These are phyloP conservation scores for Sus cebifrons DNA, from an alignment of 2,797 vertebrate genomes.

Conservation along the genomic window DNA sequence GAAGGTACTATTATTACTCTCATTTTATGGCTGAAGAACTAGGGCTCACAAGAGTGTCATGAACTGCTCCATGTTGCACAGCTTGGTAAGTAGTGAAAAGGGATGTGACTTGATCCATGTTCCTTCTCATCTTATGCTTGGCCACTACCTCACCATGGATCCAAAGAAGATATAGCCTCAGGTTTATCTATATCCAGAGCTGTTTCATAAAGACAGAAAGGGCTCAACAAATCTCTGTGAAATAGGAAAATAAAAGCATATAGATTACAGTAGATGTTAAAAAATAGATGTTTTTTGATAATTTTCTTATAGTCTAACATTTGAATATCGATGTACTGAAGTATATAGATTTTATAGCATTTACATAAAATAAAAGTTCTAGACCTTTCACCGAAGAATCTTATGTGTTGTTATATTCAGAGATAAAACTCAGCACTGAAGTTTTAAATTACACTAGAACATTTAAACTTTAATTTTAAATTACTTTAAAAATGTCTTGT, in stretches of 20 bases:
- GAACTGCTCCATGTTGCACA: not conserved
- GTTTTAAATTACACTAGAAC: constrained; percentile 72
- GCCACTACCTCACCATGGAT: not conserved
- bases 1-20: not conserved
- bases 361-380: constrained; percentile 49
- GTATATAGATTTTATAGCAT: not conserved
- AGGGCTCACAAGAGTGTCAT: not conserved
- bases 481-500: constrained; percentile 77
- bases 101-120: not conserved
- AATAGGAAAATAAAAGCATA: constrained; percentile 47
- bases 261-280: not conserved
- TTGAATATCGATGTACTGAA: not conserved
- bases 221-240: constrained; percentile 14
- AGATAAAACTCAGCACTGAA: constrained; percentile 56
- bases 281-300: constrained; percentile 43
- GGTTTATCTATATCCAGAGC: not conserved
- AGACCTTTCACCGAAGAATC: constrained; percentile 1
- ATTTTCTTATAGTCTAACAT: constrained; percentile 13
- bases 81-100: not conserved
- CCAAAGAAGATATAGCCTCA: not conserved
- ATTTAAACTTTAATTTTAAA: constrained; percentile 82
- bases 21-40: constrained; percentile 18
- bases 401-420: constrained; percentile 46
- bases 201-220: not conserved
- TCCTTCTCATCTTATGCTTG: not conserved